phyloP scores from a whole-genome alignment of 2,797 vertebrate species.

The Syndactyla subalaris region DNA sequence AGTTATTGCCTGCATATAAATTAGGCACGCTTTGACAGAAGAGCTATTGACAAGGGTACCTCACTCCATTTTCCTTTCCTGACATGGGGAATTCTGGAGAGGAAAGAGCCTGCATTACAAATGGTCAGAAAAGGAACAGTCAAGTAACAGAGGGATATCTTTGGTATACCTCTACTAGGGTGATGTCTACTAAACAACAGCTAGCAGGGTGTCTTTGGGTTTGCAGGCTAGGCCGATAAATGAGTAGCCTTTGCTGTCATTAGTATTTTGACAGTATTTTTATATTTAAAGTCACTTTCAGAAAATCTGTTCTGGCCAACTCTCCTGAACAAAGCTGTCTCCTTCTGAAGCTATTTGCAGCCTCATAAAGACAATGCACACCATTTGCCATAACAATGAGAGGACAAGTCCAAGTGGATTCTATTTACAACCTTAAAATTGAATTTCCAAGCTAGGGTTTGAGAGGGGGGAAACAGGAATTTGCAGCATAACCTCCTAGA shows the following conservation, averaged over 20 bases:
- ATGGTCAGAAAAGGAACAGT: neutral
- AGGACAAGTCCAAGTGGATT: neutral
- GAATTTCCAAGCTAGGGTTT: neutral
- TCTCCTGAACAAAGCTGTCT: neutral
- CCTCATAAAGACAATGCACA: neutral
- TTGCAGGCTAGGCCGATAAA: neutral
- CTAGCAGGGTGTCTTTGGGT: neutral
- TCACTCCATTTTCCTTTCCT: neutral
- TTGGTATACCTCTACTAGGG: neutral
- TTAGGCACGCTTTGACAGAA: slow-evolving; percentile 23
- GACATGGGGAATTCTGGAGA: neutral
- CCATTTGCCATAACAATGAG: neutral
- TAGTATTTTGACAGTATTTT: neutral
- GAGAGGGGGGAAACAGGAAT: neutral
- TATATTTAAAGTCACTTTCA: neutral
- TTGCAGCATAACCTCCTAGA: neutral
- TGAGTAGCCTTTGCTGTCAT: neutral
- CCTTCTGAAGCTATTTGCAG: neutral
- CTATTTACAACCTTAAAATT: neutral
- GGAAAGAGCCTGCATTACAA: neutral
- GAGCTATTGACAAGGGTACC: slow-evolving; percentile 36
- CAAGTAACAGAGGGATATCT: neutral
- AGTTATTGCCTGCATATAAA: slow-evolving; percentile 57
- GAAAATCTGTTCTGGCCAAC: neutral
- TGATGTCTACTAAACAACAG: neutral